Percentiles rank a stretch among this genome's conserved stretches.
phyloP scores from a whole-genome alignment of 2,113 vertebrate genomes.

The Leptodactylus fuscus region DNA sequence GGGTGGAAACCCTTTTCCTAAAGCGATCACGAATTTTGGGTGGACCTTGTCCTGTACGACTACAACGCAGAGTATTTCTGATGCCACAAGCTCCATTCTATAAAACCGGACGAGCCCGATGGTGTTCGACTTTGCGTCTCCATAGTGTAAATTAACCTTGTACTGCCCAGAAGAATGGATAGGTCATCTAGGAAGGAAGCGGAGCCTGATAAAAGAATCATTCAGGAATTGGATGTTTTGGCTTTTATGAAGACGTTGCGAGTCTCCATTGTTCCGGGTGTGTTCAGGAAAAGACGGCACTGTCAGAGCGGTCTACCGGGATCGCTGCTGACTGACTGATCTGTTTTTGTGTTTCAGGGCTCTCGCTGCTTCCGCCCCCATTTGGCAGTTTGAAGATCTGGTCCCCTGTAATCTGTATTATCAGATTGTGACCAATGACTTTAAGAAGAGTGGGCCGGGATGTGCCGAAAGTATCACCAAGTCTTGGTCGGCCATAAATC shows the following conservation, averaged over 20 bases:
- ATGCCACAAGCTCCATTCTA: too few species aligned
- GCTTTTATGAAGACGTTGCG: not conserved
- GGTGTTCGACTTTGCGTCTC: too few species aligned
- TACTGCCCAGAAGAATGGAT: not conserved
- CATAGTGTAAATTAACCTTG: not conserved
- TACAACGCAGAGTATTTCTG: too few species aligned
- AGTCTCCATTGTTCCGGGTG: not conserved
- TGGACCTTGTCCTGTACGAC: too few species aligned
- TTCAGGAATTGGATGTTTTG: not conserved
- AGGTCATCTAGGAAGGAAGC: not conserved
- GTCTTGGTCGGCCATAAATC: conserved; percentile 87
- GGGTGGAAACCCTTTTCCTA: too few species aligned
- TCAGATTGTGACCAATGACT: conserved; percentile 87
- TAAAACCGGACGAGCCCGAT: too few species aligned
- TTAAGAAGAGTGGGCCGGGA: conserved; percentile 77
- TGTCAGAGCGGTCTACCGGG: too few species aligned
- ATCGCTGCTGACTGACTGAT: too few species aligned
- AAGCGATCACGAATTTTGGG: too few species aligned
- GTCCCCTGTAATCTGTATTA: conserved; percentile 86
- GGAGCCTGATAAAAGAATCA: not conserved
- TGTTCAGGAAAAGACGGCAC: not conserved
- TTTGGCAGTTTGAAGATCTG: conserved; percentile 90
- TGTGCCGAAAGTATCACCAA: conserved; percentile 84
- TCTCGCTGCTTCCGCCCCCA: conserved; percentile 92
- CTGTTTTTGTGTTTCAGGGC: conserved; percentile 75